Conservation (phyloP, 2,888 invertebrate genomes). For the Adelphocoris suturalis region DNA sequence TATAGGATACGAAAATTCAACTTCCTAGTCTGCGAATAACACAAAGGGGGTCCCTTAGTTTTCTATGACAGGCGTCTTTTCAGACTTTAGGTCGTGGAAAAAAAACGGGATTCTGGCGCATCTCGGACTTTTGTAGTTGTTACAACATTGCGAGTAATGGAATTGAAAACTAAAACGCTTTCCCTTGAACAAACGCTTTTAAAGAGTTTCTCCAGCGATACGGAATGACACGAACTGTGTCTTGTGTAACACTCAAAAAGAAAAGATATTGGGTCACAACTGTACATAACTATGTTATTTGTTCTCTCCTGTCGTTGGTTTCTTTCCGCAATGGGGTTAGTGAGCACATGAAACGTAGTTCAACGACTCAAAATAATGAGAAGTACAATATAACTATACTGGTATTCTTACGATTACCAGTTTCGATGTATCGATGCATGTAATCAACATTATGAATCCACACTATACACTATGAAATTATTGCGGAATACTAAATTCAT, state of each 20-base stretch:
- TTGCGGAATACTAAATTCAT: no score
- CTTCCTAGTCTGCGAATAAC: neutral
- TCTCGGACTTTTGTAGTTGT: constrained; percentile 28
- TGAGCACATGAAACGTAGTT: neutral
- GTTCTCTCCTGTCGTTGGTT: neutral
- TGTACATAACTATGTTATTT: constrained; percentile 25
- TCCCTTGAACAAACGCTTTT: constrained; percentile 61
- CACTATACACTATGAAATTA: no score
- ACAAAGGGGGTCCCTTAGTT: neutral
- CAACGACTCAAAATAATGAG: no score
- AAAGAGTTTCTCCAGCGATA: constrained; percentile 41
- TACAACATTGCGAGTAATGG: constrained; percentile 48
- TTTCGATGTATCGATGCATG: no score
- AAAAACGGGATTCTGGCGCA: constrained; percentile 11
- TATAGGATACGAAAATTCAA: neutral
- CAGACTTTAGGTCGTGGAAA: neutral
- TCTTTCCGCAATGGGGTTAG: neutral
- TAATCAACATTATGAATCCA: no score
- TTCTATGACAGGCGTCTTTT: constrained; percentile 9
- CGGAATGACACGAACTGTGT: constrained; percentile 11
- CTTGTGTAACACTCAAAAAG: constrained; percentile 43
- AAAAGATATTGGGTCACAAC: constrained; percentile 25
- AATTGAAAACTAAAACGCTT: constrained; percentile 52
- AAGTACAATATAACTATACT: no score
- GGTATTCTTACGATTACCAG: no score